These are phyloP conservation scores for Rhagonycha lutea DNA, from an alignment of 2,888 invertebrate species.

Conservation along the genomic window DNA sequence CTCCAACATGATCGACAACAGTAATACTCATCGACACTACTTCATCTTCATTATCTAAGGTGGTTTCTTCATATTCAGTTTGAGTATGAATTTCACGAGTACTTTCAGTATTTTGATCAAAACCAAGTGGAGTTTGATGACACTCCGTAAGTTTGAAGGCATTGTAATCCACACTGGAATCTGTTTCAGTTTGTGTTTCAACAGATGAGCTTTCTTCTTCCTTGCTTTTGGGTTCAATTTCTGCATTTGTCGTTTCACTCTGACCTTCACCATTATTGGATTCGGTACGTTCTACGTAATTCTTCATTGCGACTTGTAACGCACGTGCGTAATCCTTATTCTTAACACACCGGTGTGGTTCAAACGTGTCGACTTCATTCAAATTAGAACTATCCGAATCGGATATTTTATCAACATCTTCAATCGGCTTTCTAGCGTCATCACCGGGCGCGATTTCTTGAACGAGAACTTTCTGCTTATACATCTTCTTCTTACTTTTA, in stretches of 20 bases:
- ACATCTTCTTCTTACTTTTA: conserved; percentile 19
- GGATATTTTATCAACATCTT: neutral
- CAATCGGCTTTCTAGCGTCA: conserved; percentile 2
- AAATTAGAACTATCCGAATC: neutral
- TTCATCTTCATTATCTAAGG: neutral
- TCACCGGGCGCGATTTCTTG: conserved; percentile 16
- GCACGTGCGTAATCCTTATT: neutral
- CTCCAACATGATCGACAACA: neutral
- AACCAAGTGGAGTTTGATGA: neutral
- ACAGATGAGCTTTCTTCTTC: neutral
- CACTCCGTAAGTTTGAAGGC: neutral
- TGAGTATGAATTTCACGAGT: neutral
- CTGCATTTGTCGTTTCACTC: neutral
- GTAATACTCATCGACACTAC: neutral
- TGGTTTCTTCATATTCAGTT: neutral
- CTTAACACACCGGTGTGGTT: neutral
- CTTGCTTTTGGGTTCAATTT: neutral
- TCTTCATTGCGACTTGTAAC: neutral
- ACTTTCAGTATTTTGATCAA: neutral
- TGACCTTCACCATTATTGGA: neutral
- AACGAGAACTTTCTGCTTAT: conserved; percentile 13
- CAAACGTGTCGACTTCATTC: neutral
- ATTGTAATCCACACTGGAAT: neutral
- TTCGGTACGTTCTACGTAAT: neutral
- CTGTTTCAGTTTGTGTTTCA: neutral